Conservation (phyloP, 2,113 vertebrate genomes). For the Ophiodon elongatus region DNA sequence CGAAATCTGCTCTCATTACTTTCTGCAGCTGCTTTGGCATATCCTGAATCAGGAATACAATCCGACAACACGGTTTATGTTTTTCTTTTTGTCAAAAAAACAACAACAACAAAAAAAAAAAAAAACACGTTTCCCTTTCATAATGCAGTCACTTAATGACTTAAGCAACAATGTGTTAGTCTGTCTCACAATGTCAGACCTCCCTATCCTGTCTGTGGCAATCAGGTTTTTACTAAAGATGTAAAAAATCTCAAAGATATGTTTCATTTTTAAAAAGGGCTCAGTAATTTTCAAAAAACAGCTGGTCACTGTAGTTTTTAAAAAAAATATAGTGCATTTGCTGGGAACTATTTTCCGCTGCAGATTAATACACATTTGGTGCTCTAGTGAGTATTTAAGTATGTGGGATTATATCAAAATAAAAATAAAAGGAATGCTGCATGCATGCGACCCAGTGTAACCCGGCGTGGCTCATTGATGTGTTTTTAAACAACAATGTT, state of each 20-base stretch:
- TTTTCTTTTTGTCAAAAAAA: neutral
- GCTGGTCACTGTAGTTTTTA: neutral
- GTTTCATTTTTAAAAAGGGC: neutral
- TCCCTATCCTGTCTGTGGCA: neutral
- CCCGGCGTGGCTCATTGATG: neutral
- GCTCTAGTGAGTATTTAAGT: neutral
- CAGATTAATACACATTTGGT: neutral
- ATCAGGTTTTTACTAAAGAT: too few species aligned
- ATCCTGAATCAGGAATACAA: neutral
- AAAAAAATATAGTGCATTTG: neutral
- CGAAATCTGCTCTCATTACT: neutral
- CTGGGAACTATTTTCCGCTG: neutral
- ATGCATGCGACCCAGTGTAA: neutral
- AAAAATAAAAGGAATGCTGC: neutral
- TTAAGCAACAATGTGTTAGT: neutral
- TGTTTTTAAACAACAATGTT: neutral
- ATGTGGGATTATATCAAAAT: neutral
- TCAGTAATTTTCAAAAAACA: too few species aligned
- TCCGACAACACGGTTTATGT: neutral
- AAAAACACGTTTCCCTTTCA: neutral
- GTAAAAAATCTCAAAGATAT: neutral
- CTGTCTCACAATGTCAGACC: neutral
- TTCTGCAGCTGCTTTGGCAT: neutral
- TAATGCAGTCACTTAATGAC: neutral
- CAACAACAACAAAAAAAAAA: too few species aligned